These are phyloP conservation scores for Heliconius aoede DNA, from an alignment of 2,888 invertebrate genomes.

Conservation along the genomic window DNA sequence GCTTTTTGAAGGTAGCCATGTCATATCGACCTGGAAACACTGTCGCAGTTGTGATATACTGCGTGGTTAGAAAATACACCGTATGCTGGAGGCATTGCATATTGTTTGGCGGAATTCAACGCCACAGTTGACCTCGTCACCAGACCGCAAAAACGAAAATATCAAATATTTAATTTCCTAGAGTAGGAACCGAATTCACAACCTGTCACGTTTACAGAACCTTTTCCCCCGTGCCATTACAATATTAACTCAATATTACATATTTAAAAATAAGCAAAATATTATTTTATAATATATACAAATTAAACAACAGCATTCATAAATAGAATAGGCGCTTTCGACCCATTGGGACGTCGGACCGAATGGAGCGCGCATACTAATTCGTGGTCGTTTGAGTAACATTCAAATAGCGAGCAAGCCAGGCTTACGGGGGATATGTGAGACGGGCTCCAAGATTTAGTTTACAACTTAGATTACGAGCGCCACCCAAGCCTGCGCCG, in stretches of 20 bases:
- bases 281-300: not conserved
- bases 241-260: not conserved
- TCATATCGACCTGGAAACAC: too few relatives aligned
- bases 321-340: conserved; percentile 68
- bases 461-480: conserved; percentile 81
- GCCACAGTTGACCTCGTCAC: too few relatives aligned
- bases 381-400: conserved; percentile 76
- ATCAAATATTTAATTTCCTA: too few relatives aligned
- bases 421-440: conserved; percentile 80
- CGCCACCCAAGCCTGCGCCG: conserved; percentile 53
- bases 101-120: too few relatives aligned
- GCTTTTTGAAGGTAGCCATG: too few relatives aligned
- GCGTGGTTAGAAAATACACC: too few relatives aligned
- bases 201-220: too few relatives aligned
- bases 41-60: too few relatives aligned
- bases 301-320: conserved; percentile 34
- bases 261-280: not conserved
- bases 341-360: conserved; percentile 70
- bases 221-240: too few relatives aligned
- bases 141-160: too few relatives aligned
- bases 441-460: conserved; percentile 80
- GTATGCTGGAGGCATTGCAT: too few relatives aligned
- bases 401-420: conserved; percentile 78
- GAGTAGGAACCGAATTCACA: too few relatives aligned
- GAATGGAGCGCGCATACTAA: conserved; percentile 82